Percentiles rank a stretch among this genome's conserved stretches.
phyloP scores from a whole-genome alignment of 2,888 invertebrate species.

The Acholoe squamosa region DNA sequence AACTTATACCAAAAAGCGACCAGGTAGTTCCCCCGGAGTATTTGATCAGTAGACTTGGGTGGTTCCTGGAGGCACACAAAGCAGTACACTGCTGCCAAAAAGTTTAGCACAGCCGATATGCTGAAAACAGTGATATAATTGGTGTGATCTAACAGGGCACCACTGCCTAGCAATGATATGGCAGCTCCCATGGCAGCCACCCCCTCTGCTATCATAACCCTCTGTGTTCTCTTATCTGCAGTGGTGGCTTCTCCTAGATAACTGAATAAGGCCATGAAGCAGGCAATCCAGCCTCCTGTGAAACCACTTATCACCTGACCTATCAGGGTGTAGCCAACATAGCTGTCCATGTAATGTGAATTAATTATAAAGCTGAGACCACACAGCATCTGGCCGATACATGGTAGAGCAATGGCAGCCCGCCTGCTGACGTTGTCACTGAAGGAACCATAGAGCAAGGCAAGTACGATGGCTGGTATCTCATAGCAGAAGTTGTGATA shows the following conservation, averaged over 20 bases:
- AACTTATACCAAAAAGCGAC: constrained; percentile 64
- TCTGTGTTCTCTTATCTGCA: constrained; percentile 88
- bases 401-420: constrained; percentile 83
- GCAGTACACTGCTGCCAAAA: constrained; percentile 81
- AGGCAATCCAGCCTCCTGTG: constrained; percentile 83
- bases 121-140: constrained; percentile 82
- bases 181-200: constrained; percentile 93
- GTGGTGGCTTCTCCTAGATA: constrained; percentile 92
- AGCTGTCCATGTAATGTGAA: constrained; percentile 75
- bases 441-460: constrained; percentile 81
- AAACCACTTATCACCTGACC: constrained; percentile 83
- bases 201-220: constrained; percentile 92
- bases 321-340: constrained; percentile 80
- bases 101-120: constrained; percentile 77
- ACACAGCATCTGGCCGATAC: constrained; percentile 81
- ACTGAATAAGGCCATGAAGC: constrained; percentile 86
- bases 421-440: constrained; percentile 84
- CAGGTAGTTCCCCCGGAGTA: neutral
- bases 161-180: constrained; percentile 91
- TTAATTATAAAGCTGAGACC: constrained; percentile 79
- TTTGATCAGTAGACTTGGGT: neutral
- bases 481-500: constrained; percentile 80
- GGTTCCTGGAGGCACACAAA: constrained; percentile 74
- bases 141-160: constrained; percentile 87
- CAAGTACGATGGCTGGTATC: constrained; percentile 79